phyloP scores from a whole-genome alignment of 2,888 invertebrate genomes.

The Dioctria linearis region DNA sequence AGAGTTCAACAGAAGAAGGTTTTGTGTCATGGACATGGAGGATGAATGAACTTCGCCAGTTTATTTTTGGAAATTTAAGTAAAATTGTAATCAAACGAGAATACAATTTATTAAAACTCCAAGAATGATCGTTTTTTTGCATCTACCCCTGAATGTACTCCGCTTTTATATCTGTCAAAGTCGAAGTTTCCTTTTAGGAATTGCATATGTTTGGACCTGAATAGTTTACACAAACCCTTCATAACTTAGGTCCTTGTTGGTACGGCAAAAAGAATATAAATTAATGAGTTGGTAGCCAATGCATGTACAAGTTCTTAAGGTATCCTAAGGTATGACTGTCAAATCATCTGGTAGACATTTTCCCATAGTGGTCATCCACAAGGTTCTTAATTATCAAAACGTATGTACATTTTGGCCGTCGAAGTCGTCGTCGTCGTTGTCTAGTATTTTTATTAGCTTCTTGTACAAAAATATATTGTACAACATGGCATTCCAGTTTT shows the following conservation, averaged over 20 bases:
- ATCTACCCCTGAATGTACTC: too few species aligned
- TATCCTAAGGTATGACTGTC: not conserved
- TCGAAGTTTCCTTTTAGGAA: not conserved
- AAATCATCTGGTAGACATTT: not conserved
- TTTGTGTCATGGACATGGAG: too few species aligned
- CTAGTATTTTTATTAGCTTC: conserved; percentile 25
- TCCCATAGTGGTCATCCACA: not conserved
- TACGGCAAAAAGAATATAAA: too few species aligned
- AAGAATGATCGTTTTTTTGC: too few species aligned
- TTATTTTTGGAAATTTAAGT: too few species aligned
- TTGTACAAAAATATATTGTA: conserved; percentile 24
- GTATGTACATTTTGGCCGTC: not conserved
- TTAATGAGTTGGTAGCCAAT: conserved; percentile 10
- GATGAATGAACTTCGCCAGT: too few species aligned
- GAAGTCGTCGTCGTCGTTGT: not conserved
- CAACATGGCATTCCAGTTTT: conserved; percentile 41
- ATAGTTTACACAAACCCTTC: conserved; percentile 3
- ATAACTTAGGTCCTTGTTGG: too few species aligned
- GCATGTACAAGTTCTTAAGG: not conserved
- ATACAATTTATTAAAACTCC: not conserved
- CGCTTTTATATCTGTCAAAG: too few species aligned
- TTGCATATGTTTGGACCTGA: conserved; percentile 1
- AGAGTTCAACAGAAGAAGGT: too few species aligned
- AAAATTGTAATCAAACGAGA: not conserved
- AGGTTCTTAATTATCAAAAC: not conserved